Evolutionary conservation across 2,888 invertebrate species (phyloP), one percentile per base, ranked within the genome.

Genomic region (Ypsolopha scabrella): DNA sequence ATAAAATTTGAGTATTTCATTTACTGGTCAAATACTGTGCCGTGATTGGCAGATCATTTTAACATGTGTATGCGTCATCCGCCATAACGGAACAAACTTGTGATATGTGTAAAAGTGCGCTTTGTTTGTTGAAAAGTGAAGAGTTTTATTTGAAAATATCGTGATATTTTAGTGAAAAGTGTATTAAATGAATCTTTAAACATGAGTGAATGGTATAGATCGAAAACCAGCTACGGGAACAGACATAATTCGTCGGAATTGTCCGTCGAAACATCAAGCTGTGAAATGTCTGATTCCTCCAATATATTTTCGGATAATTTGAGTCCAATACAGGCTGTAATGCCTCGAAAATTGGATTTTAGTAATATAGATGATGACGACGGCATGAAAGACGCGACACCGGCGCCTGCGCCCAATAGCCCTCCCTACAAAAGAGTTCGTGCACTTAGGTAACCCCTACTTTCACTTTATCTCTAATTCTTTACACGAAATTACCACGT

Each of bases 281-380:
- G 89, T 76, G 90, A 91, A 73, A 87, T 90, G 78, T 89, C 90
- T 68, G 89, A 89, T 68, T 77, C 83, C 34, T 89, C 89, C 63
- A 90, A 90, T 65, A 72, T 79, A 63, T 87, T 89, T 64, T 89
- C 90, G 59, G 87, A 86, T 53, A 90, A 88, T 72, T 75, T 88
- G 57, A 89, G 89, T 61, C 89, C 89, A 43, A 87, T 88, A 60
- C 83, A 85, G 52, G 74, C 78, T 53, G 87, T 88, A 60, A 81
- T 88, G 65, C 89, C 90, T 9, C 87, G 90, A 61, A 90, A 90
- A 74, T 75, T 90, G 57, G 88, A 89, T 64, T 90, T 90, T 67
- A 80, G 70, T 54, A 62, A 64, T 62, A 56, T 79, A 52, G 82
- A 85, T 55, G 87, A 82, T 59, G 83, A 85, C 54, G 85, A 85